Percentiles rank a stretch among this genome's conserved stretches.
Conservation (phyloP, 64 coral and sea anemone genomes). For the Porites australiensis region DNA sequence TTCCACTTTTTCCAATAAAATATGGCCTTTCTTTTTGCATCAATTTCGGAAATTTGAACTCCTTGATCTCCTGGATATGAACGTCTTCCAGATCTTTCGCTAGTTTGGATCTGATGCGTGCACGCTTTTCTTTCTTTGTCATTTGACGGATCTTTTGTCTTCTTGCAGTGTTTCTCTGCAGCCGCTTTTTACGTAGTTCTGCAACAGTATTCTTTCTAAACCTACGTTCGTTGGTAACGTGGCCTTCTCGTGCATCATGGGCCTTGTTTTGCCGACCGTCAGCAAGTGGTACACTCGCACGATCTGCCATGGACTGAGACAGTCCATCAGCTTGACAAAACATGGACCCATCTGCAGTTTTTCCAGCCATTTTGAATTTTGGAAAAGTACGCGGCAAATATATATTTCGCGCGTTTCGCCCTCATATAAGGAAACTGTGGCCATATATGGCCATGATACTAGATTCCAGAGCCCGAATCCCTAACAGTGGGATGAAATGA, state of each 20-base stretch:
- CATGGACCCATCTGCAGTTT: neutral
- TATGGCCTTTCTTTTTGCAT: neutral
- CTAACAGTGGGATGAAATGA: too few relatives aligned
- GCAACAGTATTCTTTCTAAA: constrained; percentile 1
- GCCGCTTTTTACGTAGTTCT: constrained; percentile 20
- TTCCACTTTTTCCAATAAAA: constrained; percentile 20
- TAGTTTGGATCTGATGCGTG: neutral
- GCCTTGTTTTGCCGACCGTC: constrained; percentile 21
- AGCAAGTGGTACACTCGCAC: constrained; percentile 27
- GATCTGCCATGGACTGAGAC: constrained; percentile 26
- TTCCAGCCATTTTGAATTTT: neutral
- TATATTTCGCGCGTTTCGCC: neutral
- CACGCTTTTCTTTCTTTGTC: neutral
- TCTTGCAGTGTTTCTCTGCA: neutral
- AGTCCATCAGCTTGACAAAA: constrained; percentile 30
- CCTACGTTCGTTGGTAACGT: neutral
- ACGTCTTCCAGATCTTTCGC: neutral
- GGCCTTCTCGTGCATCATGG: neutral
- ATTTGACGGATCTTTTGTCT: constrained; percentile 29
- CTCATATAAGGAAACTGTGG: neutral
- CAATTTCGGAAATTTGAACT: neutral
- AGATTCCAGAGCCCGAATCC: constrained; percentile 15
- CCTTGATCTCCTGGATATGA: neutral
- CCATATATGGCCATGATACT: neutral
- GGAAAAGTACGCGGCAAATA: neutral